Percentiles rank a stretch among this genome's conserved stretches.
These are phyloP conservation scores for Atherinomorus stipes DNA, from an alignment of 2,113 vertebrate genomes.

Conservation along the genomic window DNA sequence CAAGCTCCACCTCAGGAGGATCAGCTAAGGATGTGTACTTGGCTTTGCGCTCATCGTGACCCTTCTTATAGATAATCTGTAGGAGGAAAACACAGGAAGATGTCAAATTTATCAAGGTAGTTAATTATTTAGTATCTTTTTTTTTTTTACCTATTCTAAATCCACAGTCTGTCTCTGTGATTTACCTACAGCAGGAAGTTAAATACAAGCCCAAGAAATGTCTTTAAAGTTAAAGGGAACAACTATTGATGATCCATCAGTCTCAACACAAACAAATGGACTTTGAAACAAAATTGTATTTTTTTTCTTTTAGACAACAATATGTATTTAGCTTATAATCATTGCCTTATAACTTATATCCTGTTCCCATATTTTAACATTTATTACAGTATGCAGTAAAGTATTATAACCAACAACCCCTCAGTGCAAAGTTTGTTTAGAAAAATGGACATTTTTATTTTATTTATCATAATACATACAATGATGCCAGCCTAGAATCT, in stretches of 20 bases:
- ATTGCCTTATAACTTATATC: too few relatives aligned
- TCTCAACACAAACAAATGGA: conserved; percentile 33
- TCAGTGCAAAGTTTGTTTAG: too few relatives aligned
- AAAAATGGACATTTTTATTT: too few relatives aligned
- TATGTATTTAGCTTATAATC: too few relatives aligned
- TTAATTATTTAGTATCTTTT: conserved; percentile 19
- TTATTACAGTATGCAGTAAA: too few relatives aligned
- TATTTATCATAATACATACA: too few relatives aligned
- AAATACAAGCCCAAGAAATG: conserved; percentile 6
- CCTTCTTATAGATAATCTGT: conserved; percentile 96
- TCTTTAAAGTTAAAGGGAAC: too few relatives aligned
- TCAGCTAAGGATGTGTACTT: conserved; percentile 92
- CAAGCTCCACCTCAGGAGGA: conserved; percentile 91
- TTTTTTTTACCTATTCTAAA: conserved; percentile 31
- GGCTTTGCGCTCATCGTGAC: conserved; percentile 86
- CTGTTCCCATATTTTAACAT: too few relatives aligned
- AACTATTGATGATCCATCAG: conserved; percentile 1
- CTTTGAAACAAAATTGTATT: not conserved
- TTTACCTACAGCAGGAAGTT: conserved; percentile 12
- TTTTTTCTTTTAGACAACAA: too few relatives aligned
- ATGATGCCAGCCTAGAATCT: too few relatives aligned
- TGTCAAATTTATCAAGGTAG: conserved; percentile 8
- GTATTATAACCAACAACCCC: too few relatives aligned
- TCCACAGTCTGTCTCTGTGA: not conserved
- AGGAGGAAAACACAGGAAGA: conserved; percentile 11